Base-by-base conservation (phyloP, 2,888 invertebrate genomes). In the Mechanitis mazaeus region DNA sequence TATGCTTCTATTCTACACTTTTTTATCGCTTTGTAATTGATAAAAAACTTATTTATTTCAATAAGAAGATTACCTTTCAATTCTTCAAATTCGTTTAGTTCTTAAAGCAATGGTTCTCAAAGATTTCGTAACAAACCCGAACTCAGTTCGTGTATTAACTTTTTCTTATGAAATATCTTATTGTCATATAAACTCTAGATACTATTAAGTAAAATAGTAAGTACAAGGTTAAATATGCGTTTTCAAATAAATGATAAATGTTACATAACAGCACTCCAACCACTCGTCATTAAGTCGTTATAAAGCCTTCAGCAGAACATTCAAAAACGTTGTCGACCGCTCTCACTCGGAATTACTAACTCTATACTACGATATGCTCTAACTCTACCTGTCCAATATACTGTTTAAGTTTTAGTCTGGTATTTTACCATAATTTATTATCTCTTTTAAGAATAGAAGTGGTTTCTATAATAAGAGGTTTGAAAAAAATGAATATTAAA, bases 321-420 rank as follows among this genome's bases (percentile, higher is more conserved):
- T 50, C 31, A 50, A 50, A 50, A 50, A 31, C 50, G 50, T 47
- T 47, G 47, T 50, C 50, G 50, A 50, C 50, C 50, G 50, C 50
- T 31, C 50, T 50, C 31, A 42, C 31, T 50, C 28, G 31, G 28
- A 50, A 50, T 50, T 50, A 50, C 50, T 31, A 28, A 50, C 50
- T 50, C 50, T 31, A 50, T 50, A 50, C 50, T 31, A 50, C 50
- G 50, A 31, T 7, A 31, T 6, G 50, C 50, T 50, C 31, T 31
- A 11, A 50, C 50, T 31, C 11, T 31, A 50, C 28, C 9, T 31
- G 28, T 50, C 9, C 11, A 7, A 50, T 31, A 11, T 31, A 7
- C 31, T 50, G 50, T 28, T 5, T 3, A 9, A 3, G 42, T 42
- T 9, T 42, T 11, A 11, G 6, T 7, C 2, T 9, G 6, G 3